Percentiles rank a stretch among this genome's conserved stretches.
Conservation (phyloP, 1,140 invertebrate species). For the Aleiodes sp. region DNA sequence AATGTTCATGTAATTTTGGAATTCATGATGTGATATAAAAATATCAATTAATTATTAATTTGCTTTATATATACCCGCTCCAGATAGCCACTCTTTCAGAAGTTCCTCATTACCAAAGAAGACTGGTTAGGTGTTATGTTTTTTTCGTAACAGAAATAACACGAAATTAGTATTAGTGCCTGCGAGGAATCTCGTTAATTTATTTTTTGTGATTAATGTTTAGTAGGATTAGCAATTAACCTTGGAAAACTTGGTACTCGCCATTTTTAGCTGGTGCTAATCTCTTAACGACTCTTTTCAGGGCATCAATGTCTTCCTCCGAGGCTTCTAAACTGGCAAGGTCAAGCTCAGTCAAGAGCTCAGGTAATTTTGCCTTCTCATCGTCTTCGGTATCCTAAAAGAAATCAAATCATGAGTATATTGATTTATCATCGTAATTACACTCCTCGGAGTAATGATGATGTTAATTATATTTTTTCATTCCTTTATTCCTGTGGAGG, state of each 20-base stretch:
- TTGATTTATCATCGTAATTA: neutral
- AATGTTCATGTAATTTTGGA: neutral
- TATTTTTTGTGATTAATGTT: neutral
- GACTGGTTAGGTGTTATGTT: slow-evolving; percentile 43
- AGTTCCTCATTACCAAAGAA: slow-evolving; percentile 62
- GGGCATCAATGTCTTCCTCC: slow-evolving; percentile 55
- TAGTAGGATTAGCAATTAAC: slow-evolving; percentile 50
- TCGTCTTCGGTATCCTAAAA: slow-evolving; percentile 48
- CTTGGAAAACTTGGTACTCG: slow-evolving; percentile 64
- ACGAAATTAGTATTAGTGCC: slow-evolving; percentile 1
- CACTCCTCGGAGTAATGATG: neutral
- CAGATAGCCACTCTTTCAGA: slow-evolving; percentile 61
- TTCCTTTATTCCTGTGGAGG: neutral
- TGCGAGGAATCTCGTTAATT: neutral
- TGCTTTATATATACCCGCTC: slow-evolving; percentile 48
- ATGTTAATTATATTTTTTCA: neutral
- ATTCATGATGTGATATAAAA: slow-evolving; percentile 16
- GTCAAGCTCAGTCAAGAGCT: slow-evolving; percentile 58
- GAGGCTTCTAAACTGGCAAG: slow-evolving; percentile 56
- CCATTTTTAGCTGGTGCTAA: slow-evolving; percentile 63
- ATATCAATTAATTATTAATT: neutral
- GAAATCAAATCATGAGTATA: slow-evolving; percentile 30
- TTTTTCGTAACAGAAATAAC: slow-evolving; percentile 12
- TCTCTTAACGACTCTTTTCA: slow-evolving; percentile 60
- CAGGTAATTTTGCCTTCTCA: slow-evolving; percentile 50